Evolutionary conservation across 2,888 invertebrate genomes (phyloP).

Genomic region (Drosophila differens): DNA sequence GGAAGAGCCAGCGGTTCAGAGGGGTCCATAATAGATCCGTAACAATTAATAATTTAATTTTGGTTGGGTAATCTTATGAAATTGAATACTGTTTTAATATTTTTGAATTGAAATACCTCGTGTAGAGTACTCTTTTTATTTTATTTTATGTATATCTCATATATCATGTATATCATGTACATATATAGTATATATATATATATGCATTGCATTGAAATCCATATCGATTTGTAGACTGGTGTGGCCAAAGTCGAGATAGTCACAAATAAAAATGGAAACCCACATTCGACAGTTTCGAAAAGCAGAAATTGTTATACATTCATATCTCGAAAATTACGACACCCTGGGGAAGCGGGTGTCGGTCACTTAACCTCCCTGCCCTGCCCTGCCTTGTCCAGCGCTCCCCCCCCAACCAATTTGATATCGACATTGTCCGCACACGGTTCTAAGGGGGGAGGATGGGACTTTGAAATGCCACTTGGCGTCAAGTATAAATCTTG

Average conservation of each 20-base stretch:
- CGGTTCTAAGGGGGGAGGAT: slow-evolving; percentile 7
- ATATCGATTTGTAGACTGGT: slow-evolving; percentile 40
- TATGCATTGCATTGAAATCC: slow-evolving; percentile 9
- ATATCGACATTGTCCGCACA: slow-evolving; percentile 9
- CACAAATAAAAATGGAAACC: slow-evolving; percentile 68
- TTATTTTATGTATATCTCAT: neutral
- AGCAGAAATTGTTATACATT: slow-evolving; percentile 84
- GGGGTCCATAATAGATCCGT: neutral
- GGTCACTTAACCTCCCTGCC: slow-evolving; percentile 61
- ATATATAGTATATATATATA: neutral
- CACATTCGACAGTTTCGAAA: slow-evolving; percentile 65
- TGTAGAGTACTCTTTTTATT: neutral
- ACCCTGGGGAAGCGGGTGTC: slow-evolving; percentile 82
- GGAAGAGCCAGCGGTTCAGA: neutral
- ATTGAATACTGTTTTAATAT: neutral
- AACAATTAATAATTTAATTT: neutral
- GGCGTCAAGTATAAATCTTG: slow-evolving; percentile 68
- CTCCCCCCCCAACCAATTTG: slow-evolving; percentile 4
- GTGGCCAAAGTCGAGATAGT: slow-evolving; percentile 40
- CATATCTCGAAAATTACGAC: slow-evolving; percentile 85
- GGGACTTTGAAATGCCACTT: slow-evolving; percentile 37
- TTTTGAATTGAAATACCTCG: neutral
- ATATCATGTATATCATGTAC: neutral
- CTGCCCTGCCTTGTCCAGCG: neutral
- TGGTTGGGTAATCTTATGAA: neutral